Base-by-base conservation (phyloP, 92 coral and sea anemone genomes). In the Heliopora coerulea region DNA sequence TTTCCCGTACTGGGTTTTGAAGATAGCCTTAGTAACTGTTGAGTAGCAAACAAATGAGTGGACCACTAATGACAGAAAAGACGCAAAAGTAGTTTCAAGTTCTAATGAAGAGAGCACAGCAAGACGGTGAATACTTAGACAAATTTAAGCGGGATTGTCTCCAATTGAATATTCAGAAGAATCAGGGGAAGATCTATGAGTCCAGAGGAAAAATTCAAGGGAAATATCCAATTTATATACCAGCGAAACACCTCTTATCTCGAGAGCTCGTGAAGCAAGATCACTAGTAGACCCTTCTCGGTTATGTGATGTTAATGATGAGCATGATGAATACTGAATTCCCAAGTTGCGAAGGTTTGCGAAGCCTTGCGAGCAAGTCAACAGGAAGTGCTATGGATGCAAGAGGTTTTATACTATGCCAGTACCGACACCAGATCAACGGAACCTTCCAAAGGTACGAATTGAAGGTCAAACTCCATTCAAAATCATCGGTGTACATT, bases 151-250 rank as follows among this genome's bases (percentile, higher is more conserved):
- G 31, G 4, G 18, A 54, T 25, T 32, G 17, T 50, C 0, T 8
- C 9, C 59, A 62, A 4, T 35, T 69, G 37, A 69, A 69, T 54
- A 62, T 69, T 3, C 62, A 69, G 23, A 69, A 54, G 49, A 52
- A 69, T 26, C 62, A 69, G 1, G 76, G 52, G 21, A 62, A 52
- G 11, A 54, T 52, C 24, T 54, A 49, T 39, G 49, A 49, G 9
- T 52, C 48, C 14, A 50, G 52, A 21, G 76, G 76, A 31, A 18
- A 62, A 52, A 69, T 69, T 14, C 74, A 61, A 68, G 74, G 74
- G 17, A 40, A 19, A 19, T 68, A 68, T 44, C 76, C 76, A 0
- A 28, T 69, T 14, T 69, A 69, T 69, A 40, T 69, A 0, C 76
- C 76, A n/a, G 5, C 61, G 18, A 54, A 69, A n/a, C 48, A 69